Evolutionary conservation across 2,888 invertebrate genomes (phyloP).

Genomic region (Chrysodeixis includens): DNA sequence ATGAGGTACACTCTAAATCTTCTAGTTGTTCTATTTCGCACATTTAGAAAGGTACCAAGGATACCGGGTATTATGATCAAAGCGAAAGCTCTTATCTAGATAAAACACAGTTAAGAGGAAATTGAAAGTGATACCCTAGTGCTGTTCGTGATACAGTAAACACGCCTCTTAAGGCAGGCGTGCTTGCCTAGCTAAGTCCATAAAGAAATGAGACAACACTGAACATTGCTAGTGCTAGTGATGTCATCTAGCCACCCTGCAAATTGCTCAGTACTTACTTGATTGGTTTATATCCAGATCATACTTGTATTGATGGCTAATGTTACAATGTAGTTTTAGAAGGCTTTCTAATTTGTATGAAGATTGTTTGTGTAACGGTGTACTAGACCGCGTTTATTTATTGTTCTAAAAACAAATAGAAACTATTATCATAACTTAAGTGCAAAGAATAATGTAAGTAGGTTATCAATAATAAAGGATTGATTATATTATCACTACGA

Average conservation of each 20-base stretch:
- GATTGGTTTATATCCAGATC: slow-evolving; percentile 32
- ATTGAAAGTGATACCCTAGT: slow-evolving; percentile 48
- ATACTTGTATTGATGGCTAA: slow-evolving; percentile 15
- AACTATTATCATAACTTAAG: too few relatives aligned
- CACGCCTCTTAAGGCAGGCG: slow-evolving; percentile 46
- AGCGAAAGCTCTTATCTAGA: not conserved
- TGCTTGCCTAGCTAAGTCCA: slow-evolving; percentile 46
- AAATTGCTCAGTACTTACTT: slow-evolving; percentile 23
- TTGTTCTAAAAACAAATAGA: too few relatives aligned
- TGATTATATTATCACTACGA: too few relatives aligned
- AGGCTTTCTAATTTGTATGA: too few relatives aligned
- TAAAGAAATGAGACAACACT: slow-evolving; percentile 48
- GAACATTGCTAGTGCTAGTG: slow-evolving; percentile 28
- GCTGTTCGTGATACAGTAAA: slow-evolving; percentile 37
- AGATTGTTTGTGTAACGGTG: too few relatives aligned
- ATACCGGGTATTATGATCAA: not conserved
- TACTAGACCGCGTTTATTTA: too few relatives aligned
- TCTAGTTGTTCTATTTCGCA: too few relatives aligned
- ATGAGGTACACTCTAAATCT: too few relatives aligned
- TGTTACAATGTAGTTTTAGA: not conserved
- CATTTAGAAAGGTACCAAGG: not conserved
- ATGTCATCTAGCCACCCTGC: slow-evolving; percentile 46
- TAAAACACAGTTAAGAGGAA: slow-evolving; percentile 18
- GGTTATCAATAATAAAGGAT: too few relatives aligned
- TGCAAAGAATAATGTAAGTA: too few relatives aligned